Base-by-base conservation (phyloP, 2,797 vertebrate genomes). In the Enteromius radiatus region DNA sequence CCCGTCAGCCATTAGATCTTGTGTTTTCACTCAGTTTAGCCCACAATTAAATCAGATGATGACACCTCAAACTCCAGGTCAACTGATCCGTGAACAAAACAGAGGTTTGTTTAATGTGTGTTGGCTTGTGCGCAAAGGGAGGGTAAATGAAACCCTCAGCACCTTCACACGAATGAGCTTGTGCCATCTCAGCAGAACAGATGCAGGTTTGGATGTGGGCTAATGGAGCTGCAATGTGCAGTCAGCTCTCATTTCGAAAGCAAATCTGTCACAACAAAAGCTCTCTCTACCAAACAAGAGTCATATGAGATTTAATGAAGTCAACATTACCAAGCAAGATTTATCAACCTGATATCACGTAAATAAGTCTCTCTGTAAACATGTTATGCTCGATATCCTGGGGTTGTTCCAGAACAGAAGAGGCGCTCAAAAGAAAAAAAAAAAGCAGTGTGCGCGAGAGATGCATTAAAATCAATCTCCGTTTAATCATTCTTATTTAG, bases 231-330 rank as follows among this genome's bases (percentile, higher is more conserved):
- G 54, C 36, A 61, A 15, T 64, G n/a, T 9, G 41, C 43, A 64
- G 54, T 63, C 73, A 54, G 75, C 56, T 59, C 28, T 45, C 19
- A 26, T 71, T 77, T 45, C 47, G 5, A n/a, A 31, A 21, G 61
- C 54, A 23, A 69, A 33, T 73, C 81, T 78, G 67, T 84, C 33
- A 79, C 38, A 33, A 38, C 76, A 52, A 84, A 47, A 23, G 36
- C 47, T 84, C 76, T 41, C 81, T 67, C 47, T 52, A 5, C n/a
- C n/a, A 5, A 87, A 89, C 63, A 71, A 12, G 36, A 89, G 71
- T 89, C 87, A 89, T 43, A 78, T 47, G 78, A 75, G n/a, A 1
- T 84, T 17, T 38, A 82, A 89, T 83, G 61, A 38, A 84, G 76
- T 74, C 61, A 75, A 54, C 56, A 12, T 64, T 59, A 63, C 36